Conservation (phyloP, 2,797 vertebrate species). For the Pangasius djambal region DNA sequence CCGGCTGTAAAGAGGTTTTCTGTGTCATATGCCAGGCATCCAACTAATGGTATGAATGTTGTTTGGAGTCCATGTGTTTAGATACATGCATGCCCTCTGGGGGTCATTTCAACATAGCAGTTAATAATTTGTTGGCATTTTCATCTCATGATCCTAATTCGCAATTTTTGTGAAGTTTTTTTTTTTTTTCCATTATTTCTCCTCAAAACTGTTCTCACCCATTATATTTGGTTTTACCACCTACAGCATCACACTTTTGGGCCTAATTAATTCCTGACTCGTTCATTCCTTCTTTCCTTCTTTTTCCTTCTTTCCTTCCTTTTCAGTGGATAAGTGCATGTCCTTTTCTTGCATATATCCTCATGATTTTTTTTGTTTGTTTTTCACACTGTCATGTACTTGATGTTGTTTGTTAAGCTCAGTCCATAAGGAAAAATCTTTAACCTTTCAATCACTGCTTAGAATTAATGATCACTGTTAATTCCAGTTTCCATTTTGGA, state of each 20-base stretch:
- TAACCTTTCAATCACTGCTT: slow-evolving; percentile 42
- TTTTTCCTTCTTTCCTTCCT: not conserved
- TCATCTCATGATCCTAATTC: slow-evolving; percentile 36
- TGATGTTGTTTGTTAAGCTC: slow-evolving; percentile 9
- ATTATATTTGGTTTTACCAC: slow-evolving; percentile 36
- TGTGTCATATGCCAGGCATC: slow-evolving; percentile 99
- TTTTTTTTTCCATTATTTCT: slow-evolving; percentile 44
- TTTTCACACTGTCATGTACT: slow-evolving; percentile 21
- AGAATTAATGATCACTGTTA: slow-evolving; percentile 23
- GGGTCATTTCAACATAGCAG: slow-evolving; percentile 45
- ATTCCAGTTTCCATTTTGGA: slow-evolving; percentile 5
- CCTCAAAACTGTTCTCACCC: slow-evolving; percentile 62
- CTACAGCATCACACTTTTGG: slow-evolving; percentile 47
- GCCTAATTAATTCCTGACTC: slow-evolving; percentile 45
- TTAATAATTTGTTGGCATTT: slow-evolving; percentile 30
- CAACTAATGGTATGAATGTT: slow-evolving; percentile 99
- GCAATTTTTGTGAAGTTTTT: not conserved
- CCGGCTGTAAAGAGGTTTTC: slow-evolving; percentile 99
- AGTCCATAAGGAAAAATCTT: slow-evolving; percentile 12
- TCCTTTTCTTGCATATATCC: slow-evolving; percentile 49
- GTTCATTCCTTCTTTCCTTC: slow-evolving; percentile 35
- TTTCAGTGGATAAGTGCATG: slow-evolving; percentile 56
- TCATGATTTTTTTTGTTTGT: slow-evolving; percentile 38
- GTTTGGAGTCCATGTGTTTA: slow-evolving; percentile 77
- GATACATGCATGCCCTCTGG: slow-evolving; percentile 78